Base-by-base conservation (phyloP, 30 jellyfish, hydroid and myxozoan species). In the Chrysaora quinquecirrha region DNA sequence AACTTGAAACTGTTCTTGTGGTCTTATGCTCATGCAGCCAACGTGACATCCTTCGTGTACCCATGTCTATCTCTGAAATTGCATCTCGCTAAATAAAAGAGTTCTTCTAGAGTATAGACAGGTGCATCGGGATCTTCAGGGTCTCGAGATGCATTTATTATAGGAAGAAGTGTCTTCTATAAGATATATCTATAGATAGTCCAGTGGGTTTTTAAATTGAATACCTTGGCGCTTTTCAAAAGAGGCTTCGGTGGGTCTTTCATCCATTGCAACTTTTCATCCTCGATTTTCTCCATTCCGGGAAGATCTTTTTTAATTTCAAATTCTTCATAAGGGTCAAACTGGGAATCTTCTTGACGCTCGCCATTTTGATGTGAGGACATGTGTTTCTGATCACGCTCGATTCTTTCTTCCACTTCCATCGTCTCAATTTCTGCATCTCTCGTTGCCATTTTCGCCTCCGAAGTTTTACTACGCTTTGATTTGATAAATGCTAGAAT, bases 261-360 rank as follows among this genome's bases (percentile, higher is more conserved):
- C 93, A 93, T 87, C 98, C 98, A 93, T 21, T 75, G 82, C 64
- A 93, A 64, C 76, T 93, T 93, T 38, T 93, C 98, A 31, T 67
- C 83, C 46, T 93, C 98, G 11, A 87, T 71, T 18, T 32, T 64
- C 16, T 75, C 76, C 98, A 93, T 93, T 33, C 88, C 89, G 21
- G 89, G 95, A 6, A 76, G 27, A 76, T 87, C 90, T 34, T 82
- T 87, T 11, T 64, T 70, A n/a, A 93, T 93, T 21, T 61, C 71
- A 34, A 93, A 87, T 43, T 87, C 97, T 49, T 21, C 56, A 35
- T 67, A 63, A n/a, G 96, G 98, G 62, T 83, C 77, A 48, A 92
- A 70, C 60, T 3, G 64, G 29, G 30, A 6, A 71, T 22, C 33
- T 69, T 20, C 74, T 27, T 25, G 65, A 34, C 34, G 58, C 7